Conservation (phyloP, 1,140 invertebrate genomes). For the Lasioglossum albipes region DNA sequence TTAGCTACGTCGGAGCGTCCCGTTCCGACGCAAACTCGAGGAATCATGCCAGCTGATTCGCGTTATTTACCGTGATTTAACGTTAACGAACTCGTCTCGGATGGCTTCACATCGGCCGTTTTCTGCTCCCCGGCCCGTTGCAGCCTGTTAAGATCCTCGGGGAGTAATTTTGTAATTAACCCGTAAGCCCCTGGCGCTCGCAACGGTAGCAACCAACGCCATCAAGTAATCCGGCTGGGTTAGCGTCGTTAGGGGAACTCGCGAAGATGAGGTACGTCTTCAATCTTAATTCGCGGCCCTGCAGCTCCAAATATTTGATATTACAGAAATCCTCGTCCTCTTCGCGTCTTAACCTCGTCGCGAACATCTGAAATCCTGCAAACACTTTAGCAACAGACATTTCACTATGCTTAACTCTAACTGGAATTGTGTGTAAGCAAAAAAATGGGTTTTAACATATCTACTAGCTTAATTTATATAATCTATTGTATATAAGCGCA, state of each 20-base stretch:
- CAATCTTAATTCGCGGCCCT: constrained; percentile 55
- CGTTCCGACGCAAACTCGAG: neutral
- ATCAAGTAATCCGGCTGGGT: constrained; percentile 46
- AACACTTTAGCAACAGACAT: no score
- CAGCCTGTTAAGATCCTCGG: constrained; percentile 56
- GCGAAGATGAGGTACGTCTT: constrained; percentile 56
- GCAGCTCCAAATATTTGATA: neutral
- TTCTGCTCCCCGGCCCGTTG: constrained; percentile 16
- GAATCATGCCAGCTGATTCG: constrained; percentile 21
- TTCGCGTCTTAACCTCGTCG: neutral
- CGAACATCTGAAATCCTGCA: neutral
- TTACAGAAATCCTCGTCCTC: neutral
- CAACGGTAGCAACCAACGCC: constrained; percentile 56
- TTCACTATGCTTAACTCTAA: no score
- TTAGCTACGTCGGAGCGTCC: neutral
- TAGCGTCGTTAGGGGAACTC: constrained; percentile 53
- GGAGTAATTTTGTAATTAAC: constrained; percentile 65
- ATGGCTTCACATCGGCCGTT: constrained; percentile 21
- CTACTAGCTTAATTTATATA: no score
- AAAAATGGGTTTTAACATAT: no score
- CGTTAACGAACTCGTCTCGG: constrained; percentile 53
- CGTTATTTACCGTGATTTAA: constrained; percentile 46
- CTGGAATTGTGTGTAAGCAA: no score
- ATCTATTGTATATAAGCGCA: no score
- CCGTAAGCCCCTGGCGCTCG: constrained; percentile 21